Base-by-base conservation (phyloP, 2,888 invertebrate species). In the Clistopyga incitator region DNA sequence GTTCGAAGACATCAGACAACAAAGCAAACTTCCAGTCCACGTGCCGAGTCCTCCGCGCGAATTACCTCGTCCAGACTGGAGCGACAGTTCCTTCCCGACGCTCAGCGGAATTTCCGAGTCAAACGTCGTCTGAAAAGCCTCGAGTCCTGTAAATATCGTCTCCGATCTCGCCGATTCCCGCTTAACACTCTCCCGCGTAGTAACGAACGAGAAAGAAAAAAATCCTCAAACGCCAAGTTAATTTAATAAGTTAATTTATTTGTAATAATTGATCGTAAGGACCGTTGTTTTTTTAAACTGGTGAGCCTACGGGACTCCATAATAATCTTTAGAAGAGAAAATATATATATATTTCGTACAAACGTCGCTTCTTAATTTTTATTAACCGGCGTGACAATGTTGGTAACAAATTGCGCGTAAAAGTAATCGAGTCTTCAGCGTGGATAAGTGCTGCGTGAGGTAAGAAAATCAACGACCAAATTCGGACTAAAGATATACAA, bases 51-150 rank as follows among this genome's bases (percentile, higher is more conserved):
- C 91, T 10, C 87, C 89, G 20, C 87, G 88, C 23, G 82, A 88
- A 71, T 91, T 84, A 88, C 90, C 90, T 10, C 82, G 86, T 78
- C 88, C 90, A 10, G 88, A 91, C 75, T 90, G 89, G 89, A 91
- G 88, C 70, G 90, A 91, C 20, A 91, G 88, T 68, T 89, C 90
- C 38, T 75, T 91, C 42, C 88, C 88, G 20, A 90, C 90, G 42
- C 88, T 91, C 65, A 90, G 89, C 84, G 88, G 84, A 3, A 87
- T 86, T 18, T 88, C 90, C 2, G 90, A 87, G 29, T 84, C 88
- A 15, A 88, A 89, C 78, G 59, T 86, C 45, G 74, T 86, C 20
- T 87, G 75, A 67, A 13, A 20, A 10, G 11, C 18, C 23, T 13
- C 25, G 42, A 18, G 47, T n/a, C 15, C 18, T 56, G 70, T 64